These are phyloP conservation scores for Papilio elwesi DNA, from an alignment of 2,888 invertebrate genomes.

Conservation along the genomic window DNA sequence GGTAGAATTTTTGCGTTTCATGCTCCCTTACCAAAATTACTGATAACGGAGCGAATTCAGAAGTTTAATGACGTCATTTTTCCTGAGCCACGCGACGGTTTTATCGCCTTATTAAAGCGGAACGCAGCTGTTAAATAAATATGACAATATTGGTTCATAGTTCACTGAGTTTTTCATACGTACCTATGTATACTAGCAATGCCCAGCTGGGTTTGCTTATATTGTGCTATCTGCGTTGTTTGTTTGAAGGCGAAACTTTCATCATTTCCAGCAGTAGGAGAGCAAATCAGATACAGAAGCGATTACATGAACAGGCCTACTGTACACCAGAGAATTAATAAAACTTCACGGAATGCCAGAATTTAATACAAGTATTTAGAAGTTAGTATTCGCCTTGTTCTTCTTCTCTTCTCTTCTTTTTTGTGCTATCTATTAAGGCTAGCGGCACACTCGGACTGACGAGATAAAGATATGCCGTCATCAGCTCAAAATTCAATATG, in stretches of 20 bases:
- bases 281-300: not conserved
- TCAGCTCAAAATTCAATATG: too few species aligned
- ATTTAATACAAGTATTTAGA: too few species aligned
- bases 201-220: too few species aligned
- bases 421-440: too few species aligned
- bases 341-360: too few species aligned
- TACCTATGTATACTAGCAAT: not conserved
- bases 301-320: not conserved
- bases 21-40: conserved; percentile 17
- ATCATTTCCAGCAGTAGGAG: too few species aligned
- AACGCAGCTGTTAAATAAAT: conserved; percentile 64
- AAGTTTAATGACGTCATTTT: conserved; percentile 71
- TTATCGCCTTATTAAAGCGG: conserved; percentile 71
- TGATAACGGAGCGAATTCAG: conserved; percentile 56
- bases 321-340: not conserved
- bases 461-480: too few species aligned
- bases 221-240: too few species aligned
- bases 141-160: conserved; percentile 44
- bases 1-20: conserved; percentile 20
- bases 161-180: conserved; percentile 25
- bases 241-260: too few species aligned
- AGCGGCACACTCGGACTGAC: too few species aligned
- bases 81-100: conserved; percentile 62
- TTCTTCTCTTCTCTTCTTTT: too few species aligned
- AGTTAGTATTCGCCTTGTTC: too few species aligned